Conservation (phyloP, 2,113 vertebrate genomes). For the Sander lucioperca region DNA sequence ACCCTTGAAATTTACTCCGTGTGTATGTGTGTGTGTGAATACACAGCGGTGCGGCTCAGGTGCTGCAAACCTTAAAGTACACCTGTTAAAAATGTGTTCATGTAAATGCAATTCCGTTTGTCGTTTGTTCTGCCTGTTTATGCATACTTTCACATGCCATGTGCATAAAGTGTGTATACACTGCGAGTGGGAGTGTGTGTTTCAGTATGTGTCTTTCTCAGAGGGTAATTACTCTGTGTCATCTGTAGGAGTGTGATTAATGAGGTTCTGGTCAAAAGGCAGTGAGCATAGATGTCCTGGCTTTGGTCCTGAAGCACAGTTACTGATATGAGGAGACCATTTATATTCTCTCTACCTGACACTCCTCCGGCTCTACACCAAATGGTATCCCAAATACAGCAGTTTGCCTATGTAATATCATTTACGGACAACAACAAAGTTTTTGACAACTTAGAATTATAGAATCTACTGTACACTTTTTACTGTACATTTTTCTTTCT, state of each 20-base stretch:
- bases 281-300: conserved; percentile 74
- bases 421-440: background rate
- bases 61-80: conserved; percentile 19
- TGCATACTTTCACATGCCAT: background rate
- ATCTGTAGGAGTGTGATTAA: conserved; percentile 83
- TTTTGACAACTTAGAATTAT: background rate
- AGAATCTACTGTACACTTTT: background rate
- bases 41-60: background rate
- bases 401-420: background rate
- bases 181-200: conserved; percentile 28
- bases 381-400: background rate
- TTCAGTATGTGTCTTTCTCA: conserved; percentile 52
- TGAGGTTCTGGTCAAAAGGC: conserved; percentile 77
- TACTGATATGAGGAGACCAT: conserved; percentile 66
- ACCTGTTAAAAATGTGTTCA: conserved; percentile 42
- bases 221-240: conserved; percentile 82
- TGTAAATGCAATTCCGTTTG: conserved; percentile 35
- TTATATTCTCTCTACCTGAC: conserved; percentile 51
- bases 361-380: conserved; percentile 12
- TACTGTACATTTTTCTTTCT: background rate
- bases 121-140: conserved; percentile 31
- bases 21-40: conserved; percentile 21
- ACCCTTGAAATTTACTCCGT: conserved; percentile 71
- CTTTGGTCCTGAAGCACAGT: conserved; percentile 63
- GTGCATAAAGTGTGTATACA: conserved; percentile 8